These are phyloP conservation scores for Drosophila trapezifrons DNA, from an alignment of 1,140 invertebrate species.

Conservation along the genomic window DNA sequence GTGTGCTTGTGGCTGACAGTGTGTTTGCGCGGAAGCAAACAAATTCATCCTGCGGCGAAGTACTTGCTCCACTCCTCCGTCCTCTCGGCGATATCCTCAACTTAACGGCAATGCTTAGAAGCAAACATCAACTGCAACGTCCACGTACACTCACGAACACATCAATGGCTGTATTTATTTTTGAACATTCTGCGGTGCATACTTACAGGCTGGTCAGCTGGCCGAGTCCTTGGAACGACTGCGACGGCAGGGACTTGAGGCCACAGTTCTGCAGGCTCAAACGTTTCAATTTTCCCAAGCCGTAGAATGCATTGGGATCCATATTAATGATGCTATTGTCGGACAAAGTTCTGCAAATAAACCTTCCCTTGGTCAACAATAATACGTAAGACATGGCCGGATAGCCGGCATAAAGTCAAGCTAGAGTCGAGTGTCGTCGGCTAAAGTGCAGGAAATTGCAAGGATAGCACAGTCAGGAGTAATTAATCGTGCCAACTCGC, in stretches of 20 bases:
- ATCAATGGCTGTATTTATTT: slow-evolving; percentile 9
- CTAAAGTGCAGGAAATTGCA: slow-evolving; percentile 76
- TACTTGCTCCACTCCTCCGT: slow-evolving; percentile 7
- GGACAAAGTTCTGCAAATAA: slow-evolving; percentile 86
- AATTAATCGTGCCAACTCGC: slow-evolving; percentile 73
- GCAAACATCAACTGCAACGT: slow-evolving; percentile 56
- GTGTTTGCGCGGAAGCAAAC: slow-evolving; percentile 50
- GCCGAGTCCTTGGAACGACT: slow-evolving; percentile 84
- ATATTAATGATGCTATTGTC: slow-evolving; percentile 86
- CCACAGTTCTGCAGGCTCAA: slow-evolving; percentile 86
- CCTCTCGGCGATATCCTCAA: slow-evolving; percentile 38
- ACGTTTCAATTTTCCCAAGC: slow-evolving; percentile 85
- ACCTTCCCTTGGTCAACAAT: slow-evolving; percentile 71
- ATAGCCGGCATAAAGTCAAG: slow-evolving; percentile 38
- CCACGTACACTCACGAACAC: slow-evolving; percentile 30
- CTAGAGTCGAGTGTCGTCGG: slow-evolving; percentile 41
- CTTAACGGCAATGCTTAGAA: slow-evolving; percentile 54
- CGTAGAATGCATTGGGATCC: slow-evolving; percentile 85
- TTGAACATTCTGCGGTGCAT: slow-evolving; percentile 47
- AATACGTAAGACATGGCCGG: slow-evolving; percentile 46
- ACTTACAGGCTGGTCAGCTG: slow-evolving; percentile 86
- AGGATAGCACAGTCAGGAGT: slow-evolving; percentile 55
- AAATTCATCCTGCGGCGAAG: slow-evolving; percentile 56
- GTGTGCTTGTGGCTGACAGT: slow-evolving; percentile 26
- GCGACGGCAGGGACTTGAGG: slow-evolving; percentile 84